Evolutionary conservation across 1,140 invertebrate genomes (phyloP).

Genomic region (Lasaia peninsularis): DNA sequence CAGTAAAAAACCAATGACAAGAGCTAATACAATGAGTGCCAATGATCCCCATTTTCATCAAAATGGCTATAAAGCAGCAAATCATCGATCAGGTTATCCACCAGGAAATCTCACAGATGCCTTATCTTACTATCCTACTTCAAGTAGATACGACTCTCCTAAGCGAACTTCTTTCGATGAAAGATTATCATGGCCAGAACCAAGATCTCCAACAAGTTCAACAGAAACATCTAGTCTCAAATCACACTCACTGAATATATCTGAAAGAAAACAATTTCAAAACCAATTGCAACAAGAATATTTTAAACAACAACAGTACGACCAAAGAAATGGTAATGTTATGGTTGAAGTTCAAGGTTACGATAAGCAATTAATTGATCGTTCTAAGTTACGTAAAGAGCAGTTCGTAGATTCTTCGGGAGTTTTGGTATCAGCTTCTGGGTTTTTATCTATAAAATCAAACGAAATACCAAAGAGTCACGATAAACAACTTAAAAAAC

Average conservation of each 20-base stretch:
- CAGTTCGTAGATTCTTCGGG: conserved; percentile 77
- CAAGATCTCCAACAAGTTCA: conserved; percentile 80
- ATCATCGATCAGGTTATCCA: conserved; percentile 83
- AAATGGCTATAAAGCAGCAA: conserved; percentile 81
- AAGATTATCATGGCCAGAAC: conserved; percentile 78
- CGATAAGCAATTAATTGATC: conserved; percentile 59
- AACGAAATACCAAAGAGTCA: conserved; percentile 80
- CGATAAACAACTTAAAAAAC: conserved; percentile 81
- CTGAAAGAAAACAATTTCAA: conserved; percentile 79
- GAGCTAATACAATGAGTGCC: conserved; percentile 78
- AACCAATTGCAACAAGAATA: conserved; percentile 78
- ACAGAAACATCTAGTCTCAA: conserved; percentile 80
- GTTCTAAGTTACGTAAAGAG: conserved; percentile 55
- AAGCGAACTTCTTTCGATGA: conserved; percentile 79
- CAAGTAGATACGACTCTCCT: conserved; percentile 82
- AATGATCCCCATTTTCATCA: conserved; percentile 79
- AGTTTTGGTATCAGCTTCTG: conserved; percentile 87
- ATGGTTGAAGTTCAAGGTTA: conserved; percentile 71
- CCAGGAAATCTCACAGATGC: conserved; percentile 86
- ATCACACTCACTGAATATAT: conserved; percentile 79
- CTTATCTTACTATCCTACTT: conserved; percentile 86
- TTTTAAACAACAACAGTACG: conserved; percentile 74
- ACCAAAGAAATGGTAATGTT: conserved; percentile 68
- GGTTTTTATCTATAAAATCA: conserved; percentile 87
- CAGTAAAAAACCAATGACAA: conserved; percentile 57